These are phyloP conservation scores for Ophion obscuratus DNA, from an alignment of 2,888 invertebrate species.

Conservation along the genomic window DNA sequence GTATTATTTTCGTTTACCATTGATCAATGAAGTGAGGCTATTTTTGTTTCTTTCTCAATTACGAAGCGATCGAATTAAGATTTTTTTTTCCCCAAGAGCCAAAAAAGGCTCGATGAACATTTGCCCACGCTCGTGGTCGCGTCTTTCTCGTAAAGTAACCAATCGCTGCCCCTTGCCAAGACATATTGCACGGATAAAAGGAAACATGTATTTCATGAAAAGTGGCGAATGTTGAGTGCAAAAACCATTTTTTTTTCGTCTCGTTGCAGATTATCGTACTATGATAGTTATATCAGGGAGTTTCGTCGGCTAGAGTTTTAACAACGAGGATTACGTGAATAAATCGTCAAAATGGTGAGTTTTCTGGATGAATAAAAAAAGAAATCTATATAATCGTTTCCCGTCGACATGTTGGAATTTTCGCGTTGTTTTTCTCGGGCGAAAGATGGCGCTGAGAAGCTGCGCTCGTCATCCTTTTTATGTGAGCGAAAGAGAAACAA, in stretches of 20 bases:
- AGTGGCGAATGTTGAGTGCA: slow-evolving; percentile 54
- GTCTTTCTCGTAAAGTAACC: background rate
- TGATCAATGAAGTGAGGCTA: slow-evolving; percentile 27
- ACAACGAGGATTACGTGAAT: slow-evolving; percentile 61
- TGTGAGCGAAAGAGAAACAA: slow-evolving; percentile 26
- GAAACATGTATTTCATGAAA: slow-evolving; percentile 48
- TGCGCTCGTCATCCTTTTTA: slow-evolving; percentile 19
- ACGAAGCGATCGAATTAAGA: background rate
- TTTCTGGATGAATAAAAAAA: slow-evolving; percentile 48
- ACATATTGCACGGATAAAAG: slow-evolving; percentile 41
- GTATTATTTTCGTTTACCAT: slow-evolving; percentile 15
- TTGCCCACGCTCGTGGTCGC: background rate
- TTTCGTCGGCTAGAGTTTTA: slow-evolving; percentile 67
- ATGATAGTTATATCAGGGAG: slow-evolving; percentile 68
- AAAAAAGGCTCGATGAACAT: background rate
- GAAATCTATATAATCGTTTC: background rate
- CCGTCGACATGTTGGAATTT: slow-evolving; percentile 43
- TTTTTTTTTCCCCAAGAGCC: background rate
- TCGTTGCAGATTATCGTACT: slow-evolving; percentile 75
- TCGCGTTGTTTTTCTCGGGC: slow-evolving; percentile 6
- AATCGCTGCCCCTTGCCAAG: background rate
- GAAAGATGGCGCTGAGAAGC: slow-evolving; percentile 47
- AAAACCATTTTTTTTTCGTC: slow-evolving; percentile 68
- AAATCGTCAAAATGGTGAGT: slow-evolving; percentile 71
- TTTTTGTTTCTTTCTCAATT: background rate